phyloP scores from a whole-genome alignment of 1,140 invertebrate species.

The Macrosteles quadrilineatus region DNA sequence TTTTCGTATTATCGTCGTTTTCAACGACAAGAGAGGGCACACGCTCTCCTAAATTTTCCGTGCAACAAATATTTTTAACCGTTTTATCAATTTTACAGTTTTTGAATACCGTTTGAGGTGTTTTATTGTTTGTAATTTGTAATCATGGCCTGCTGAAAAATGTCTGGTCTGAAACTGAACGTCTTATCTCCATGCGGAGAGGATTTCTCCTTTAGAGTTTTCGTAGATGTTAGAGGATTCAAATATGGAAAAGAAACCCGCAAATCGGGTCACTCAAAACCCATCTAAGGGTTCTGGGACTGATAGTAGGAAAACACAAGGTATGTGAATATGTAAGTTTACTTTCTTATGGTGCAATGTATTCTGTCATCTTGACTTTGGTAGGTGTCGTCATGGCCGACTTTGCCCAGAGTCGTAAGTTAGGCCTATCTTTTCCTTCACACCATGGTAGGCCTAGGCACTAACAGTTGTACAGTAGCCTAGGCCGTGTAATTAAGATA shows the following conservation, averaged over 20 bases:
- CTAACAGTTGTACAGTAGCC: neutral
- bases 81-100: conserved; percentile 43
- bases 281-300: conserved; percentile 60
- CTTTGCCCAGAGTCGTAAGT: neutral
- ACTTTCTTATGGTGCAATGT: neutral
- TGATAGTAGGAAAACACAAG: conserved; percentile 71
- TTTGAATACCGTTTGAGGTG: conserved; percentile 10
- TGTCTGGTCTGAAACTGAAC: conserved; percentile 66
- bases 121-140: conserved; percentile 56
- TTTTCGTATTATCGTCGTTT: conserved; percentile 57
- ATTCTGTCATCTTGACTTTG: neutral
- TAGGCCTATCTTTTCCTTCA: neutral
- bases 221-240: conserved; percentile 52
- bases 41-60: conserved; percentile 53
- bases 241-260: conserved; percentile 73
- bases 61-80: conserved; percentile 37
- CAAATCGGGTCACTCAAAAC: conserved; percentile 61
- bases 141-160: conserved; percentile 80
- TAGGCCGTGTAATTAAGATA: too few species aligned
- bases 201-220: conserved; percentile 53
- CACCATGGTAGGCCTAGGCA: neutral
- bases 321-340: conserved; percentile 50
- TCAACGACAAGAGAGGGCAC: conserved; percentile 62
- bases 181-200: conserved; percentile 71
- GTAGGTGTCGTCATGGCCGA: neutral